These are phyloP conservation scores for Podarcis muralis DNA, from an alignment of 2,113 vertebrate species.

Conservation along the genomic window DNA sequence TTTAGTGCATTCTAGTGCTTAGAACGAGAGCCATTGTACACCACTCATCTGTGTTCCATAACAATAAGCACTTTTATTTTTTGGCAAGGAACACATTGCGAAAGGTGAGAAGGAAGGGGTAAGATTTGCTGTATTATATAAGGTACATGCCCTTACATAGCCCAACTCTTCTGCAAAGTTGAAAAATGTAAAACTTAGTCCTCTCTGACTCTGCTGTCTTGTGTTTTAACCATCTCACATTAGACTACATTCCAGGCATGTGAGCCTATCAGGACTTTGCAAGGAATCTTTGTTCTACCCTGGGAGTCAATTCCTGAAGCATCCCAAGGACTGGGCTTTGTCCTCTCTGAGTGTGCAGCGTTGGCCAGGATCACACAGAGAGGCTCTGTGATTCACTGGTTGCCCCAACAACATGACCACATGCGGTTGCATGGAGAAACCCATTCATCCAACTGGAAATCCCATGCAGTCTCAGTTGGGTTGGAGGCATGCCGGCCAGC, in stretches of 20 bases:
- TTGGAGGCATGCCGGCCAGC: neutral
- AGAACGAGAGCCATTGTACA: neutral
- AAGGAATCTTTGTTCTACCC: neutral
- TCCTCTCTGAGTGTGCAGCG: neutral
- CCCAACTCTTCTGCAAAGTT: neutral
- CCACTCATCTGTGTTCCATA: conserved; percentile 12
- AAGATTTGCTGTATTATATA: neutral
- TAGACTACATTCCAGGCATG: neutral
- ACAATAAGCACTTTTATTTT: neutral
- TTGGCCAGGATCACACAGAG: neutral
- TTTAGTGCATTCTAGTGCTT: neutral
- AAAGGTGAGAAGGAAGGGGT: neutral
- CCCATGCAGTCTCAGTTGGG: too few relatives aligned
- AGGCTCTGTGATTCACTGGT: neutral
- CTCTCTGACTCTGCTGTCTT: too few relatives aligned
- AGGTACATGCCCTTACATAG: neutral
- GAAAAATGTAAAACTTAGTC: neutral
- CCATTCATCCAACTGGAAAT: neutral
- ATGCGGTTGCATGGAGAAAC: too few relatives aligned
- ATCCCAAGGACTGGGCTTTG: neutral
- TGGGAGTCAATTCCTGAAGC: neutral
- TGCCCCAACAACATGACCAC: neutral
- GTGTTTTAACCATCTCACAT: neutral
- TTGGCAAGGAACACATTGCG: neutral
- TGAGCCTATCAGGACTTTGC: neutral